A percentile compares a stretch with the other conserved stretches of the same genome.
Conservation (phyloP, 1,140 invertebrate species). For the Dysdera silvatica region DNA sequence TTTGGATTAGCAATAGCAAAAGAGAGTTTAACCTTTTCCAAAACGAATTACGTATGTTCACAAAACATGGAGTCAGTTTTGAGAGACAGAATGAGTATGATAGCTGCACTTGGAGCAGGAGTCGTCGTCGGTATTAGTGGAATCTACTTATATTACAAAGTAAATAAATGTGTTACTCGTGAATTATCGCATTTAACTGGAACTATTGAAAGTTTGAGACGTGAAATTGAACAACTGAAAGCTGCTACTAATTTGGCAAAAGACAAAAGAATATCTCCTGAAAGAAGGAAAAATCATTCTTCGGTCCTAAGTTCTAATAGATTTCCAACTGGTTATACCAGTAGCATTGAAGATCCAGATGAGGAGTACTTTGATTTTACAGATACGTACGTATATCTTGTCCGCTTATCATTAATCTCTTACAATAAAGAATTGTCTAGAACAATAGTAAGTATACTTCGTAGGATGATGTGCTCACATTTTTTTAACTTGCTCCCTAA, state of each 20-base stretch:
- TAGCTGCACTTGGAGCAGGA: constrained; percentile 33
- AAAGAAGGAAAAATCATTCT: constrained; percentile 5
- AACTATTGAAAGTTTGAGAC: constrained; percentile 32
- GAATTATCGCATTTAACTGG: constrained; percentile 31
- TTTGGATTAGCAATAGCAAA: no score
- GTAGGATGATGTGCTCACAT: no score
- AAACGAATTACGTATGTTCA: no score
- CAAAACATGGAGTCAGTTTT: constrained; percentile 33
- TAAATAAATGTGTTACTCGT: constrained; percentile 26
- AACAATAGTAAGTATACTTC: no score
- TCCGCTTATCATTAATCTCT: not conserved
- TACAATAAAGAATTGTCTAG: not conserved
- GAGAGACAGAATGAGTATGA: constrained; percentile 25
- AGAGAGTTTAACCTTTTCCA: no score
- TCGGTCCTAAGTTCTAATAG: constrained; percentile 1
- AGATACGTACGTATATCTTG: constrained; percentile 21
- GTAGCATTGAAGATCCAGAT: constrained; percentile 27
- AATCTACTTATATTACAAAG: constrained; percentile 34
- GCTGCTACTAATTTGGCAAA: not conserved
- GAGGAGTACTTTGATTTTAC: constrained; percentile 33
- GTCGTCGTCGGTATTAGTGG: constrained; percentile 35
- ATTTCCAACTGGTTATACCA: constrained; percentile 21
- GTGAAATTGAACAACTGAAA: constrained; percentile 32
- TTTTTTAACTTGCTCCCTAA: no score
- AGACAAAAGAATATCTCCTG: constrained; percentile 2